These are phyloP conservation scores for Tragelaphus strepsiceros DNA, from an alignment of 2,113 vertebrate species.

Conservation along the genomic window DNA sequence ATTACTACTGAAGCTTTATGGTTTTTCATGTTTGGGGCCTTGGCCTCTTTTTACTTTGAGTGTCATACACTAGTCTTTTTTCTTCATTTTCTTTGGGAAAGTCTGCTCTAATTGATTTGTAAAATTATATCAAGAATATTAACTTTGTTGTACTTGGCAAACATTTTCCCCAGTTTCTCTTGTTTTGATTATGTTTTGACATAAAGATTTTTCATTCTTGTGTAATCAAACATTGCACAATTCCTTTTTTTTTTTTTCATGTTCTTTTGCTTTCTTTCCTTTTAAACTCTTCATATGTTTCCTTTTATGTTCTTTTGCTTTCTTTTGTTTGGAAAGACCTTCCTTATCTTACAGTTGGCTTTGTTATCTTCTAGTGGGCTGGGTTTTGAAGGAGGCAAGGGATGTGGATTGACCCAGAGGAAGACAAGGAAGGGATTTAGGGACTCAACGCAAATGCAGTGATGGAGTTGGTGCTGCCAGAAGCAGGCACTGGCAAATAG, in stretches of 20 bases:
- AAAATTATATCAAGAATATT: conserved; percentile 41
- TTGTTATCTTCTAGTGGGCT: background rate
- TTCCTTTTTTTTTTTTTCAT: background rate
- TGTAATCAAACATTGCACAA: background rate
- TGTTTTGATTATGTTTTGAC: background rate
- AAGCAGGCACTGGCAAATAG: background rate
- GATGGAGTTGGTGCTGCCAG: background rate
- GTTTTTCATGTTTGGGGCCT: background rate
- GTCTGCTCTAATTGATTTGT: conserved; percentile 6
- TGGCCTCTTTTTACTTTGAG: background rate
- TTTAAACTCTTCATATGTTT: background rate
- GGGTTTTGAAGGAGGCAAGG: conserved; percentile 1
- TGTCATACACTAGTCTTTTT: background rate
- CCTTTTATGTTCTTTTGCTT: background rate
- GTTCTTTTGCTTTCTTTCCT: background rate
- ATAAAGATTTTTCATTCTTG: conserved; percentile 5
- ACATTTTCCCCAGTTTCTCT: background rate
- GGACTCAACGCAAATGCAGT: background rate
- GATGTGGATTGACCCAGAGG: background rate
- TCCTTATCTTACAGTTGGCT: background rate
- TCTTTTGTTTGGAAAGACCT: conserved; percentile 4
- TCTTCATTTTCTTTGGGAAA: background rate
- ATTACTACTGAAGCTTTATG: background rate
- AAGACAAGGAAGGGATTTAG: background rate
- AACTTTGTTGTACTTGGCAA: background rate